Evolutionary conservation across 1,140 invertebrate genomes (phyloP), one percentile per base, ranked within the genome.

Genomic region (Leptestheria dahalacensis): DNA sequence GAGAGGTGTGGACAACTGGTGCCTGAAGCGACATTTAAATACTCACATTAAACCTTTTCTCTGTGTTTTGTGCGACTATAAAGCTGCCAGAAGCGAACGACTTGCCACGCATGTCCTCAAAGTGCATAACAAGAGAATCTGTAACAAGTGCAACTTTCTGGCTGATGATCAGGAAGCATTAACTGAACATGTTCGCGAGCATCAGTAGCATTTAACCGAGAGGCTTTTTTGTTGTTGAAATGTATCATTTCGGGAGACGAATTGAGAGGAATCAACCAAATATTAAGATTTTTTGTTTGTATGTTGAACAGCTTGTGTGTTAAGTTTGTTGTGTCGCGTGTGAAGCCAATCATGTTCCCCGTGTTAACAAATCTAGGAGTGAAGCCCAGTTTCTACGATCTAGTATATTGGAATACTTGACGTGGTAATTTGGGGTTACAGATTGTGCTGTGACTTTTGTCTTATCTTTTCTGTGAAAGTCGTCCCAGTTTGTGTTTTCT

Each of bases 1-100:
- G 88, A 85, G 83, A 18, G 89, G 89, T 0, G 87, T 87, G n/a
- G 89, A 92, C 72, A 91, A 91, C 68, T 93, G 89, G 90, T 91
- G 88, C 65, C 73, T 92, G 54, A 91, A 92, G 71, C 77, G 89
- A 9, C 90, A 93, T 70, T 75, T 92, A 54, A 92, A 92, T 72
- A 92, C 89, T 18, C 90, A 93, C 71, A 78, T 91, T 65, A 92
- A 91, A 71, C 89, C 89, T 18, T 92, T 87, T 69, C 82, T 85
- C 11, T 93, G 90, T 71, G 81, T 82, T 50, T 75, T 92, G 12
- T 93, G 90, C 71, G 88, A 92, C 66, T 93, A 91, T 72, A 91
- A 91, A 75, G 88, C 89, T 48, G 88, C 88, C 12, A 77, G 88
- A 48, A 84, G 87, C 21, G 88, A 91, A 70, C 77, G 88, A 54